Base-by-base conservation (phyloP, 2,888 invertebrate genomes). In the Drosophila tripunctata region DNA sequence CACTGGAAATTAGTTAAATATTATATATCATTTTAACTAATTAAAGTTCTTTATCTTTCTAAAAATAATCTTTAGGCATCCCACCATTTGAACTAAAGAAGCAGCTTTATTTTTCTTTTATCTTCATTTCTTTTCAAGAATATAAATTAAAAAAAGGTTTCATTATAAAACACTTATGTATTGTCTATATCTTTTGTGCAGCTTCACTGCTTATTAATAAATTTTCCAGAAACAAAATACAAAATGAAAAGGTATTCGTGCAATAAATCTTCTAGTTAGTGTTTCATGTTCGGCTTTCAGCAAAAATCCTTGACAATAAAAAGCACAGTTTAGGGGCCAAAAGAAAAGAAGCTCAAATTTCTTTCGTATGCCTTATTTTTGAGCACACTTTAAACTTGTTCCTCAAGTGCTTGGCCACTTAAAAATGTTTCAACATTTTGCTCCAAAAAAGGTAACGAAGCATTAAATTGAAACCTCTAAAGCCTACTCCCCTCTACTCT, bases 371-470 rank as follows among this genome's bases (percentile, higher is more conserved):
- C 44, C 57, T 41, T 52, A 44, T 52, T 48, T 51, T 41, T 17
- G 50, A 57, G 69, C 43, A 58, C 63, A 62, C 80, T 86, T 70
- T 62, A 86, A 81, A 83, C 63, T 82, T 85, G 30, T 41, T 38
- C 17, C 44, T 57, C 47, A 52, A 81, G 79, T 66, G 68, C 48
- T 64, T 45, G 38, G 63, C 66, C 79, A 76, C 77, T 86, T 60
- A 52, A 78, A 80, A 62, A 69, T 74, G 63, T 87, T 81, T 68
- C 57, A 41, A 70, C 67, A 67, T 75, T n/a, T 70, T 70, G 56
- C 75, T 68, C 51, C 58, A 50, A 79, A 65, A 63, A 77, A 83
- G 87, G 87, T 87, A 83, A 76, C 87, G 70, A 87, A 75, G 87
- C 87, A 78, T 78, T 73, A 87, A 83, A 84, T 83, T 84, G 68